Conservation (phyloP, 2,113 vertebrate species). For the Ibidorhyncha struthersii region DNA sequence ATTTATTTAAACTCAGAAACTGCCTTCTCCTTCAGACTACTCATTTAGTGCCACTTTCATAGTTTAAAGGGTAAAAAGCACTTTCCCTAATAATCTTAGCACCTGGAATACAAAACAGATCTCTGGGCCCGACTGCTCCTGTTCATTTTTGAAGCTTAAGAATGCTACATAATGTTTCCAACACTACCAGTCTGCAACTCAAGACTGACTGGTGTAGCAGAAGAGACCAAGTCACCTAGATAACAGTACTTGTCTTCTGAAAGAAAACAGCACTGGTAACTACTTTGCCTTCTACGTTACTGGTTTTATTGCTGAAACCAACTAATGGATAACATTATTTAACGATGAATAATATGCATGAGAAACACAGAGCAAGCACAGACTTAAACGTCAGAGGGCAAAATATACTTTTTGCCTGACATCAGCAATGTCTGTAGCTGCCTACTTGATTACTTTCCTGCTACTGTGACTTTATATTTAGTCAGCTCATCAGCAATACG, state of each 20-base stretch:
- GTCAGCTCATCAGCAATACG: not conserved
- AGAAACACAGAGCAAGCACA: not conserved
- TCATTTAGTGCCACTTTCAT: not conserved
- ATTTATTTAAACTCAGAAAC: not conserved
- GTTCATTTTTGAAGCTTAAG: not conserved
- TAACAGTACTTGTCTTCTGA: not conserved
- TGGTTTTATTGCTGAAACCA: not conserved
- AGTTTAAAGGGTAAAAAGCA: not conserved
- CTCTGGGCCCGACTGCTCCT: not conserved
- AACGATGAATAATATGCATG: not conserved
- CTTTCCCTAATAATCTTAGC: not conserved
- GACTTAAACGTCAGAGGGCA: not conserved
- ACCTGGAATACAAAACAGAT: not conserved
- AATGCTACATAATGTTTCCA: not conserved
- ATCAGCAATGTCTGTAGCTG: slow-evolving; percentile 1
- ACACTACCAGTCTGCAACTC: fast-evolving
- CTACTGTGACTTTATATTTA: not conserved
- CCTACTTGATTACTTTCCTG: not conserved
- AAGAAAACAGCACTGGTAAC: not conserved
- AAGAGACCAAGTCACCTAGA: not conserved
- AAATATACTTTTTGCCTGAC: slow-evolving; percentile 6
- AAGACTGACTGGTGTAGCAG: fast-evolving
- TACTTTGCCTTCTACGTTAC: not conserved
- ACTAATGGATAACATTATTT: not conserved
- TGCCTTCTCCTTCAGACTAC: not conserved